Percentiles rank a stretch among this genome's conserved stretches.
phyloP scores from a whole-genome alignment of 2,888 invertebrate species.

The Cryptus armator region DNA sequence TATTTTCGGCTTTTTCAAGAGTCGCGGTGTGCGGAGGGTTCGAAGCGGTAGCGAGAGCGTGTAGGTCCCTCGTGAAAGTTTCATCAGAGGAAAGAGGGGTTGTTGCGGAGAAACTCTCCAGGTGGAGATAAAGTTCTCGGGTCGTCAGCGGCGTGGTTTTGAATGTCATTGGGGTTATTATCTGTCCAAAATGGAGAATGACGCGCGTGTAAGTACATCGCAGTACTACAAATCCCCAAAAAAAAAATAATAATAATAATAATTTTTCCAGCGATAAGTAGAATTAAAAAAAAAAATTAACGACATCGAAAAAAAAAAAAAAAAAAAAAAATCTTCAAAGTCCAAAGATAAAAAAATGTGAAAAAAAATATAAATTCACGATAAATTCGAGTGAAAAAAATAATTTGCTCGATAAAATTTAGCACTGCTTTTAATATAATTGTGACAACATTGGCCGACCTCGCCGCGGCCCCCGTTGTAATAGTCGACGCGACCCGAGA shows the following conservation, averaged over 20 bases:
- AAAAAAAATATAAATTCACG: not conserved
- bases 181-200: constrained; percentile 56
- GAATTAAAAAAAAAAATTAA: too few relatives aligned
- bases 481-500: constrained; percentile 10
- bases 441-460: constrained; percentile 4
- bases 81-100: not conserved
- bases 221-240: not conserved
- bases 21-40: constrained; percentile 12
- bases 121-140: constrained; percentile 9
- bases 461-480: not conserved
- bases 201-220: constrained; percentile 41
- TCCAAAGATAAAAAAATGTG: not conserved
- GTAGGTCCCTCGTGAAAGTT: not conserved
- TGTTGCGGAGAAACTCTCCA: constrained; percentile 18
- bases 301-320: too few relatives aligned
- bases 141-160: constrained; percentile 15
- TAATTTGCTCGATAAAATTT: too few relatives aligned
- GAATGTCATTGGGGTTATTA: constrained; percentile 54
- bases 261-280: too few relatives aligned
- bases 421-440: not conserved
- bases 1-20: constrained; percentile 30
- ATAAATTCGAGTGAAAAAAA: not conserved
- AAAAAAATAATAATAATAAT: not conserved
- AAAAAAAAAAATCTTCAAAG: not conserved
- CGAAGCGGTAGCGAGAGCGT: constrained; percentile 11